Conservation (phyloP, 2,797 vertebrate species). For the Lacerta bilineata region DNA sequence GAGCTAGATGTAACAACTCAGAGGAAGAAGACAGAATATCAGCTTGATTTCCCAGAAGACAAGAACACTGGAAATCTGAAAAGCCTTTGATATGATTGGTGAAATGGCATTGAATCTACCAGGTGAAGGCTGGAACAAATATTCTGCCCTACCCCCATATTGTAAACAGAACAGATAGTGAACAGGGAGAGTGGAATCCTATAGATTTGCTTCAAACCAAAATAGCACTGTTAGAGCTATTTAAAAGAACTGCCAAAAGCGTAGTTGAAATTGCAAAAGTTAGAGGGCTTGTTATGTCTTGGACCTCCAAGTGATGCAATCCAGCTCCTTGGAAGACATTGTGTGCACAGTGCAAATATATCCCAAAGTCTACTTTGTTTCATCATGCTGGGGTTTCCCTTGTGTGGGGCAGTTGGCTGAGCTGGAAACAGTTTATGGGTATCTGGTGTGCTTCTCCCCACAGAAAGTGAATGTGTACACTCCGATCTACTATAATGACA, state of each 20-base stretch:
- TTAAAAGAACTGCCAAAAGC: background rate
- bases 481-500: background rate
- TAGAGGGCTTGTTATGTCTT: background rate
- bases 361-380: background rate
- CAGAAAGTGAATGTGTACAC: background rate
- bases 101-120: background rate
- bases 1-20: background rate
- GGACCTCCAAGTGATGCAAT: background rate
- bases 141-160: background rate
- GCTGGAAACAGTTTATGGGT: background rate
- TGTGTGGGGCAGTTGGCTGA: background rate
- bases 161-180: too few species aligned
- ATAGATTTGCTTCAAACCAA: background rate
- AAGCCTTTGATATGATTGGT: conserved; percentile 22
- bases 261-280: background rate
- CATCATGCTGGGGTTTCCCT: background rate
- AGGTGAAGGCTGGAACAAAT: background rate
- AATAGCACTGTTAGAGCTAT: background rate
- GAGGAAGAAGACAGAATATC: background rate
- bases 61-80: background rate
- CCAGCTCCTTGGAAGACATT: background rate
- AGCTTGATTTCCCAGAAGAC: conserved; percentile 27
- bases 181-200: too few species aligned
- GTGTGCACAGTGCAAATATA: background rate
- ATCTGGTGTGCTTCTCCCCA: background rate